Evolutionary conservation across 2,888 invertebrate species (phyloP).

Genomic region (Apodemia duryi): DNA sequence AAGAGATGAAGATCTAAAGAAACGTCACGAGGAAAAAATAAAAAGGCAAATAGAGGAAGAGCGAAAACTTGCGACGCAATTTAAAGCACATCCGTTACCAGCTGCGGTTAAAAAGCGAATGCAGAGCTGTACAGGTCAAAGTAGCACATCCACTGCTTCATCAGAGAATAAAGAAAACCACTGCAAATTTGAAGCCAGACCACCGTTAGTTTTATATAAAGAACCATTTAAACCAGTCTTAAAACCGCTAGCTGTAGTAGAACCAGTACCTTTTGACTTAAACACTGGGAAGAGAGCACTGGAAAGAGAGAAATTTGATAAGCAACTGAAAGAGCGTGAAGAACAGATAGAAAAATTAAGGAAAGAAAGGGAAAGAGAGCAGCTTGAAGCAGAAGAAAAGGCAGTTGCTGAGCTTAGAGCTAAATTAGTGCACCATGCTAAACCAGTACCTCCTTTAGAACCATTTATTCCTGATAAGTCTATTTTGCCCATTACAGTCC

Average conservation of each 20-base stretch:
- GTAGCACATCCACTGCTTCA: conserved; percentile 49
- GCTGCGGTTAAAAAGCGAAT: conserved; percentile 62
- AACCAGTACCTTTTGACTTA: conserved; percentile 77
- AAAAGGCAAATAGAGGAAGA: conserved; percentile 78
- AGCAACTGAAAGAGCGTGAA: conserved; percentile 71
- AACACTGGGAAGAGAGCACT: conserved; percentile 82
- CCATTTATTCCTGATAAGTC: conserved; percentile 75
- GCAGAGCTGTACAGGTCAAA: conserved; percentile 46
- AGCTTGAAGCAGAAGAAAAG: conserved; percentile 66
- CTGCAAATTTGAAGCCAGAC: conserved; percentile 81
- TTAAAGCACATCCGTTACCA: conserved; percentile 86
- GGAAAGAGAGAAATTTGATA: conserved; percentile 81
- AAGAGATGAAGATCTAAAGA: conserved; percentile 76
- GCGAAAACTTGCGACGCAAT: conserved; percentile 80
- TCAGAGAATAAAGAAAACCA: conserved; percentile 68
- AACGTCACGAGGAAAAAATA: conserved; percentile 81
- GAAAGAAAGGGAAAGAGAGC: conserved; percentile 54
- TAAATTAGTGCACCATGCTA: conserved; percentile 80
- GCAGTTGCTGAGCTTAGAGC: conserved; percentile 74
- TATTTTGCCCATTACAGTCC: conserved; percentile 76
- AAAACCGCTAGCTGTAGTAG: conserved; percentile 57
- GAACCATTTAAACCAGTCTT: conserved; percentile 83
- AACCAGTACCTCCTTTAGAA: conserved; percentile 77
- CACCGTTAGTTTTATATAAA: conserved; percentile 80
- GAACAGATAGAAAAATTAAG: conserved; percentile 67